Evolutionary conservation across 2,888 invertebrate genomes (phyloP).

Genomic region (Atrina japonica): DNA sequence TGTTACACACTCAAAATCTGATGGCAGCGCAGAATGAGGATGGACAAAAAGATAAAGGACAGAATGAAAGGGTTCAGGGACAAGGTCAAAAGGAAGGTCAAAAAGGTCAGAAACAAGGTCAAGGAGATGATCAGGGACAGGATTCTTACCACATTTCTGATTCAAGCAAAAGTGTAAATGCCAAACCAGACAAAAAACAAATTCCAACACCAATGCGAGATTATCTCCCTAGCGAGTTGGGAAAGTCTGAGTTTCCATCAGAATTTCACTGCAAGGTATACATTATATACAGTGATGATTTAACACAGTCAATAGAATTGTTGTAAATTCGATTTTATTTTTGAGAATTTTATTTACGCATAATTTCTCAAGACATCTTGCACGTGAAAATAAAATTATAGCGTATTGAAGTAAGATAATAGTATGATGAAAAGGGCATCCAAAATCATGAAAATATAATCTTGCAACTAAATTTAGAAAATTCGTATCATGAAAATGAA

Average conservation of each 20-base stretch:
- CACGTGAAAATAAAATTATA: no score
- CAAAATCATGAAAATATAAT: no score
- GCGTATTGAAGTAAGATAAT: no score
- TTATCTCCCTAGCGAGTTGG: constrained; percentile 34
- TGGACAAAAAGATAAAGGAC: background rate
- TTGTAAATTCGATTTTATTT: no score
- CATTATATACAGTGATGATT: background rate
- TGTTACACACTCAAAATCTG: constrained; percentile 61
- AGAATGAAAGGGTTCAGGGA: constrained; percentile 2
- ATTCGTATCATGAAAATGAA: no score
- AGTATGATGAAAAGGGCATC: no score
- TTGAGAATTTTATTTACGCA: no score
- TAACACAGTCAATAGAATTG: background rate
- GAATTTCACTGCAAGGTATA: constrained; percentile 51
- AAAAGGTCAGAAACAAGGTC: background rate
- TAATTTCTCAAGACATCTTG: no score
- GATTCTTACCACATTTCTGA: constrained; percentile 6
- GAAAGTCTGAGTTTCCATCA: constrained; percentile 44
- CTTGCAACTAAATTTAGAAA: no score
- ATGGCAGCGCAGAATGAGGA: constrained; percentile 51
- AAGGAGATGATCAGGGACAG: background rate
- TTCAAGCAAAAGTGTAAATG: constrained; percentile 24
- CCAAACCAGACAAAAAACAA: background rate
- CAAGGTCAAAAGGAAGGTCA: background rate
- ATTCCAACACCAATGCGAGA: constrained; percentile 26